Evolutionary conservation across 2,113 vertebrate species (phyloP), one percentile per base, ranked within the genome.

Genomic region (Lepidothrix coronata): DNA sequence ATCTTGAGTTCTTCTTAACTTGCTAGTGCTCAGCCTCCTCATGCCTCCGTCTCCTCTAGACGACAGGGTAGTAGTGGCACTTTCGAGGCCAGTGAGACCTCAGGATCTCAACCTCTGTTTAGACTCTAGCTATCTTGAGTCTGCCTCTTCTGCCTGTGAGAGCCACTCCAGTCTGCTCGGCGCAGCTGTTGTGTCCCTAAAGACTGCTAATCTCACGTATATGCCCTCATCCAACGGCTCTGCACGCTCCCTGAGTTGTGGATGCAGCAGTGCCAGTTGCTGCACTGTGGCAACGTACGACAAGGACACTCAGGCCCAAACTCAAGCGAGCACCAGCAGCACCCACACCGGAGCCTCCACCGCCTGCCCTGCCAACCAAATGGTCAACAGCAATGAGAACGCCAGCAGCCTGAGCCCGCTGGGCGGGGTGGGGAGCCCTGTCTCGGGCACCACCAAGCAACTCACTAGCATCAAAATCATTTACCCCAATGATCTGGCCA

Each of bases 191-290:
- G 98, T 99, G 98, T 99, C 99, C 98, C 98, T 99, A 92, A 98
- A 98, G 98, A 98, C 99, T 98, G 98, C 98, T 95, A 99, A 99
- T 98, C 98, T 99, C 97, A 99, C 99, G 99, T 99, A 99, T 99
- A 99, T 99, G 99, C 99, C 99, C 99, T 99, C 99, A 98, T 99
- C 99, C 97, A 99, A 99, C 98, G 98, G 99, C 98, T 99, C 99
- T 98, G 99, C 99, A 97, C 99, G 99, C 98, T 99, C 99, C 81
- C 98, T 99, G 98, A 99, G 99, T 98, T 99, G 99, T 98, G 99
- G 99, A 98, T 99, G 99, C 98, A 99, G 99, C 99, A 99, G 99
- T 98, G 98, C 99, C 98, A 99, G 99, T 98, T 99, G 99, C 97
- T 99, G 99, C 98, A 99, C 98, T 97, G 99, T 99, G 98, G 98